Evolutionary conservation across 1,140 invertebrate species (phyloP), one percentile per base, ranked within the genome.

Genomic region (Sitophilus oryzae): DNA sequence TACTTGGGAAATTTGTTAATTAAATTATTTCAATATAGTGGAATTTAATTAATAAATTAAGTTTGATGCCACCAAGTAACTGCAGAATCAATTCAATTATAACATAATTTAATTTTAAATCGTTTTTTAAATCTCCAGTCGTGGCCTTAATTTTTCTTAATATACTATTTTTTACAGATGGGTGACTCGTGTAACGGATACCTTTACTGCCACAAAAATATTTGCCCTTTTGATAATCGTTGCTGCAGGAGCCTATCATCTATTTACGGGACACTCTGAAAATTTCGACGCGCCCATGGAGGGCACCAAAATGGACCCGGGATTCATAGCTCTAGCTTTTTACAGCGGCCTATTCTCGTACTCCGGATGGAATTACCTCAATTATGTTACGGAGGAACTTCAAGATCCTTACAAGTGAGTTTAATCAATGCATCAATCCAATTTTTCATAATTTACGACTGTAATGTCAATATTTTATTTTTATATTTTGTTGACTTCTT

Each of bases 311-410:
- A 82, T 78, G 0, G 74, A 86, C 36, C 84, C 91, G 1, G 88
- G 89, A 4, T 79, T 82, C 52, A 86, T 96, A 49, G 90, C 93
- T 0, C 75, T 96, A 1, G 89, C 93, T 0, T 93, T 98, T 73
- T 99, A 98, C 71, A 91, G 87, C 5, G 95, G 94, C 25, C 79
- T 98, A n/a, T 98, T 97, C 74, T 96, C 94, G 0, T 98, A 96
- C 73, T 93, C 93, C 21, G 95, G 95, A 55, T 98, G 92, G 85
- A 89, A 89, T 72, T 89, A 86, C 65, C 76, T 93, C 30, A 93
- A 93, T 73, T 93, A 91, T 67, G 90, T 96, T 22, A 93, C 92
- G 16, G 91, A 94, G 75, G 93, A 97, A 73, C 77, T 96, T 10
- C 85, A 94, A 71, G 89, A 96, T 73, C 93, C 93, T n/a, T 86